These are phyloP conservation scores for Therioaphis trifolii DNA, from an alignment of 2,888 invertebrate species.

Conservation along the genomic window DNA sequence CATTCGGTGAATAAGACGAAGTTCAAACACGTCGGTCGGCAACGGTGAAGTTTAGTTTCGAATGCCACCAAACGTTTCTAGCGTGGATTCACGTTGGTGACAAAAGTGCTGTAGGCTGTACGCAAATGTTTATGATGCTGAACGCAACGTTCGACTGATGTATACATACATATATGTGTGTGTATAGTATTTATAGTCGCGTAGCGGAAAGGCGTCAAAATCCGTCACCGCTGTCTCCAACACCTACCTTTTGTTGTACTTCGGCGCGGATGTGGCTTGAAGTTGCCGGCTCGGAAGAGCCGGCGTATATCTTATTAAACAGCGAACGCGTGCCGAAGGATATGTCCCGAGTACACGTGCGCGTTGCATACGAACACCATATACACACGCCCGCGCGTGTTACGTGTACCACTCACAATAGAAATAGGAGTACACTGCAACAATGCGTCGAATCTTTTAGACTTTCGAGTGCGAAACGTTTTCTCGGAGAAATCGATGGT, in stretches of 20 bases:
- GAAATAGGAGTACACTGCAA: background rate
- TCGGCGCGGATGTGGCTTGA: background rate
- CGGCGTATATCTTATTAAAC: background rate
- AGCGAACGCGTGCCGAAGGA: background rate
- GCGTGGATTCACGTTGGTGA: background rate
- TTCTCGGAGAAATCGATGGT: background rate
- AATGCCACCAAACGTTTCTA: background rate
- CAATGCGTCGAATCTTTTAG: background rate
- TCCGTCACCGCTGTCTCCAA: no score
- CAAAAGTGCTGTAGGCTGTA: conserved; percentile 2
- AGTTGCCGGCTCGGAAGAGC: background rate
- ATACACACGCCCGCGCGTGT: no score
- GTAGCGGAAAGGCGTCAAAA: background rate
- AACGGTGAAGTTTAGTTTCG: conserved; percentile 4
- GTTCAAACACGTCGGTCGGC: background rate
- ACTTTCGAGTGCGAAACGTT: background rate
- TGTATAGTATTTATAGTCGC: background rate
- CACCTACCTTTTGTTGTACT: conserved; percentile 25
- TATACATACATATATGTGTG: no score
- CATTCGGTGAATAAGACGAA: no score
- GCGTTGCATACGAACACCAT: no score
- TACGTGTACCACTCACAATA: no score
- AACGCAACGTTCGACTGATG: background rate
- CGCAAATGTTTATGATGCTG: conserved; percentile 11
- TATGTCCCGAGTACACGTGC: background rate